These are phyloP conservation scores for Ormyrus labotus DNA, from an alignment of 2,888 invertebrate species.

Conservation along the genomic window DNA sequence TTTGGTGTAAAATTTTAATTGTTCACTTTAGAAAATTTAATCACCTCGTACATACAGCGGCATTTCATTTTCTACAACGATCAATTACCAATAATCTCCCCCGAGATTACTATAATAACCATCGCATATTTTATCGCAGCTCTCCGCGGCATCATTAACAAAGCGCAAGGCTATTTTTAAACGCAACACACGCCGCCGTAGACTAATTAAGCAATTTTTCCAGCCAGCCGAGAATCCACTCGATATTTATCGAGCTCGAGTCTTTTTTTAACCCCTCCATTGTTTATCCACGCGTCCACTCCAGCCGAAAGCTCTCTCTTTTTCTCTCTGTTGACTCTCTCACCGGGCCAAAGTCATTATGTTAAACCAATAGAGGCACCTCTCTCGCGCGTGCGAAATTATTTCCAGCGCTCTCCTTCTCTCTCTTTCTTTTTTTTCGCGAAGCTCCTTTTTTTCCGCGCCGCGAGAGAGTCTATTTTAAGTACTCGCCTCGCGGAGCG, in stretches of 20 bases:
- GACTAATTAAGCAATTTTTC: too few species aligned
- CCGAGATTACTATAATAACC: neutral
- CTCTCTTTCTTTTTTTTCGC: neutral
- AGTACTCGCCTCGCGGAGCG: neutral
- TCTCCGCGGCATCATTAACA: neutral
- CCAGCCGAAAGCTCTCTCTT: neutral
- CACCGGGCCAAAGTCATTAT: conserved; percentile 17
- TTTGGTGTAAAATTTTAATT: too few species aligned
- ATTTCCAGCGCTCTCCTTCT: conserved; percentile 14
- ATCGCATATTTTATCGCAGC: neutral
- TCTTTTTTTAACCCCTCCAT: neutral
- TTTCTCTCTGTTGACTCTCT: conserved; percentile 25
- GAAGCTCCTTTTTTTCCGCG: neutral
- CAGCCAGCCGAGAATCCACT: too few species aligned
- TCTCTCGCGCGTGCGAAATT: conserved; percentile 10
- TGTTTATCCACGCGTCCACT: neutral
- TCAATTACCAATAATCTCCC: neutral
- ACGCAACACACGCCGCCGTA: neutral
- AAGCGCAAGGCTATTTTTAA: neutral
- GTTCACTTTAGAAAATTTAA: too few species aligned
- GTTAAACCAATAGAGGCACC: conserved; percentile 21
- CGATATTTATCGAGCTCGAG: neutral
- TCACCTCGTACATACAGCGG: too few species aligned
- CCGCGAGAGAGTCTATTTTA: conserved; percentile 30
- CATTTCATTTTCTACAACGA: too few species aligned